These are phyloP conservation scores for Malacosoma neustria DNA, from an alignment of 2,888 invertebrate species.

Conservation along the genomic window DNA sequence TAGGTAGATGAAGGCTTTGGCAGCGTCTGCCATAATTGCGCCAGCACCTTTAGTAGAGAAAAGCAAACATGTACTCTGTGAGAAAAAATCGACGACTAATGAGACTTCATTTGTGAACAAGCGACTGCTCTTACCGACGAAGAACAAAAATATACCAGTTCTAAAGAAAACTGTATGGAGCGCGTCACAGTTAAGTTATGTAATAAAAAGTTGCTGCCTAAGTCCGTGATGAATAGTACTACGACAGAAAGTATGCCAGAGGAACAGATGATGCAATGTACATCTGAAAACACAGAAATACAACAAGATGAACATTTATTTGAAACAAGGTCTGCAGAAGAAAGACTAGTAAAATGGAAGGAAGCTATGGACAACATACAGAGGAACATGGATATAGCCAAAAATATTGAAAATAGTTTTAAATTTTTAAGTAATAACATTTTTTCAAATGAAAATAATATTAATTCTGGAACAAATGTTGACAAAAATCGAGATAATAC, in stretches of 20 bases:
- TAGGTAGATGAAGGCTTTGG: constrained; percentile 46
- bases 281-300: constrained; percentile 24
- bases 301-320: constrained; percentile 21
- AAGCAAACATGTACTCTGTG: constrained; percentile 23
- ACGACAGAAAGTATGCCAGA: constrained; percentile 24
- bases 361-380: constrained; percentile 43
- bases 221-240: constrained; percentile 22
- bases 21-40: constrained; percentile 37
- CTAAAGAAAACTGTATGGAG: constrained; percentile 41
- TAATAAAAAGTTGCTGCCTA: constrained; percentile 25
- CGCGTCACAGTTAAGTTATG: constrained; percentile 57
- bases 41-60: too few relatives aligned
- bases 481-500: too few relatives aligned
- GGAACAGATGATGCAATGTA: constrained; percentile 37
- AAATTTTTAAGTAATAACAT: constrained; percentile 10
- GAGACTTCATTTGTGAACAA: too few relatives aligned
- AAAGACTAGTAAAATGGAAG: constrained; percentile 50
- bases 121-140: constrained; percentile 30
- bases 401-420: constrained; percentile 51
- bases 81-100: constrained; percentile 37
- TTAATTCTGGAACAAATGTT: constrained; percentile 10
- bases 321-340: constrained; percentile 32
- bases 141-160: constrained; percentile 37
- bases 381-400: constrained; percentile 40
- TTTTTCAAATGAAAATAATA: background rate